phyloP scores from a whole-genome alignment of 2,113 vertebrate species.

The Tragelaphus scriptus region DNA sequence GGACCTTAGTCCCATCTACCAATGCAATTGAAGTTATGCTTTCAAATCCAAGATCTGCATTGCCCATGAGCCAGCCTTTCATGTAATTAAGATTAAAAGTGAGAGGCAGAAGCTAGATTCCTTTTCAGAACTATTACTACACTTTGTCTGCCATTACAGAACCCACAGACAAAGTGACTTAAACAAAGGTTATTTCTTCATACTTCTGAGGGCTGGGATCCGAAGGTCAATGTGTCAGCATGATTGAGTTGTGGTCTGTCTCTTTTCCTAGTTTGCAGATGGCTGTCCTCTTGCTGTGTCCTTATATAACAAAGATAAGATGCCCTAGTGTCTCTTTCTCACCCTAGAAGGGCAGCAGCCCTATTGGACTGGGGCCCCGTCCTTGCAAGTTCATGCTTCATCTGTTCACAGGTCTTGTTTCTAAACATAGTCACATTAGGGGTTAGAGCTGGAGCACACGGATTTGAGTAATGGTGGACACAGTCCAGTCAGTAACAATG shows the following conservation, averaged over 20 bases:
- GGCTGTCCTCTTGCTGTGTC: rapidly evolving
- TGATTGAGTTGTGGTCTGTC: neutral
- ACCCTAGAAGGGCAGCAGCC: neutral
- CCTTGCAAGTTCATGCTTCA: neutral
- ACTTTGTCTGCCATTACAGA: neutral
- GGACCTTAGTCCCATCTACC: neutral
- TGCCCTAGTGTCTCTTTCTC: neutral
- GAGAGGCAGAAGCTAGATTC: neutral
- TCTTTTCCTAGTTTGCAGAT: neutral
- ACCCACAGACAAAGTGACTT: neutral
- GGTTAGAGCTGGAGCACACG: neutral
- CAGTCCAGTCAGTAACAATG: neutral
- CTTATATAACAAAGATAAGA: neutral
- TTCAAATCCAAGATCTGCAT: neutral
- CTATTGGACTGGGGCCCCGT: no score
- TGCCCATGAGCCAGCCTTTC: rapidly evolving
- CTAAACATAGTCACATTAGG: neutral
- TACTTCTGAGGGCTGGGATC: neutral
- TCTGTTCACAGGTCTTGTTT: rapidly evolving
- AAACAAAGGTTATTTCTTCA: neutral
- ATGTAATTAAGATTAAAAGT: neutral
- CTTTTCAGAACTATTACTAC: neutral
- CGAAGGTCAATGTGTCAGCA: neutral
- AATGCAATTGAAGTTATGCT: rapidly evolving
- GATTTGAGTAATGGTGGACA: neutral